Evolutionary conservation across 1,140 invertebrate genomes (phyloP).

Genomic region (Brachionus calyciflorus): DNA sequence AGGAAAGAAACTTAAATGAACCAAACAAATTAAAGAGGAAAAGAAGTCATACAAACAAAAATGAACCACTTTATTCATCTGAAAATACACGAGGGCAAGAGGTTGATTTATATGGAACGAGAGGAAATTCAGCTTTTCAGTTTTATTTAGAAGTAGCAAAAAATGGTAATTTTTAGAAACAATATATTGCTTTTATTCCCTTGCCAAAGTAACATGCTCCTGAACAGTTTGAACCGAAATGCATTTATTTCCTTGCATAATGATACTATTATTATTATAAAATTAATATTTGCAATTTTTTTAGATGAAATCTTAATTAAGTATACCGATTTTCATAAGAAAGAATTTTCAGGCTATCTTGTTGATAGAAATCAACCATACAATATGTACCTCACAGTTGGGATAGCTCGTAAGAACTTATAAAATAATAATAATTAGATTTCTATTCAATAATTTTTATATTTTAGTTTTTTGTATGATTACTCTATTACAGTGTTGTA

Average conservation of each 20-base stretch:
- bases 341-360: conserved; percentile 24
- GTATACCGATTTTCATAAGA: not conserved
- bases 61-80: not conserved
- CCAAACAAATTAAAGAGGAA: not conserved
- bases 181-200: too few relatives aligned
- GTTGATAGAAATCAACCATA: conserved; percentile 36
- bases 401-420: not conserved
- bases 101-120: not conserved
- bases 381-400: conserved; percentile 40
- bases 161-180: too few relatives aligned
- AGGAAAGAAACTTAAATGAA: not conserved
- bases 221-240: too few relatives aligned
- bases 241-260: too few relatives aligned
- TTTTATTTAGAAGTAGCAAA: too few relatives aligned
- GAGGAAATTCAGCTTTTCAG: not conserved
- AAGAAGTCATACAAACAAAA: conserved; percentile 14
- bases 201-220: too few relatives aligned
- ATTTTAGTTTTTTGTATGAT: conserved; percentile 10
- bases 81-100: too few relatives aligned
- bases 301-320: too few relatives aligned
- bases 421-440: not conserved
- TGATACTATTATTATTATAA: too few relatives aligned
- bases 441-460: too few relatives aligned
- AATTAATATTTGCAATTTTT: too few relatives aligned
- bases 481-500: conserved; percentile 8